Evolutionary conservation across 2,888 invertebrate species (phyloP).

Genomic region (Tetragonula carbonaria): DNA sequence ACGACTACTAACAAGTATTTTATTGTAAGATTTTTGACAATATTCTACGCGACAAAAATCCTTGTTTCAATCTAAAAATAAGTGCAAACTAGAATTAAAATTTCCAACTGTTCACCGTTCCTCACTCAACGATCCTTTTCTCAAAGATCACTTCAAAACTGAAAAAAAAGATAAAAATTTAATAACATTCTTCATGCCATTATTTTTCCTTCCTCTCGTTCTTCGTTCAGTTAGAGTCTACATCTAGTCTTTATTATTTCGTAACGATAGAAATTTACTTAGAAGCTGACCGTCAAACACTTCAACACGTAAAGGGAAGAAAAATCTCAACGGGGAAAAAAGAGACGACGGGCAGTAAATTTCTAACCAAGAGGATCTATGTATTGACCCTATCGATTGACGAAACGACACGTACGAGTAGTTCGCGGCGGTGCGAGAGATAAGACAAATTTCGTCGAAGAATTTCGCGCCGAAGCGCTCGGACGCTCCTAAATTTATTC

Average conservation of each 20-base stretch:
- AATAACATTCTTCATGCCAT: not conserved
- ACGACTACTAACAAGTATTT: no score
- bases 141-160: not conserved
- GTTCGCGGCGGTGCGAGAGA: not conserved
- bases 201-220: not conserved
- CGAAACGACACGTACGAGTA: not conserved
- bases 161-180: not conserved
- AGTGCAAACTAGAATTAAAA: no score
- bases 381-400: no score
- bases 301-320: not conserved
- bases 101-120: no score
- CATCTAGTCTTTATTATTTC: not conserved
- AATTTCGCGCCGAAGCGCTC: not conserved
- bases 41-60: no score
- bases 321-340: not conserved
- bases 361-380: no score
- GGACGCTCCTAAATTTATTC: slow-evolving; percentile 46
- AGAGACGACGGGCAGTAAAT: no score
- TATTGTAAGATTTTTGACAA: no score
- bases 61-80: no score
- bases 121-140: not conserved
- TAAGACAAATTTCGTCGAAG: not conserved
- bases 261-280: not conserved
- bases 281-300: not conserved
- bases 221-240: not conserved